Evolutionary conservation across 2,113 vertebrate genomes (phyloP).

Genomic region (Rhagologus leucostigma): DNA sequence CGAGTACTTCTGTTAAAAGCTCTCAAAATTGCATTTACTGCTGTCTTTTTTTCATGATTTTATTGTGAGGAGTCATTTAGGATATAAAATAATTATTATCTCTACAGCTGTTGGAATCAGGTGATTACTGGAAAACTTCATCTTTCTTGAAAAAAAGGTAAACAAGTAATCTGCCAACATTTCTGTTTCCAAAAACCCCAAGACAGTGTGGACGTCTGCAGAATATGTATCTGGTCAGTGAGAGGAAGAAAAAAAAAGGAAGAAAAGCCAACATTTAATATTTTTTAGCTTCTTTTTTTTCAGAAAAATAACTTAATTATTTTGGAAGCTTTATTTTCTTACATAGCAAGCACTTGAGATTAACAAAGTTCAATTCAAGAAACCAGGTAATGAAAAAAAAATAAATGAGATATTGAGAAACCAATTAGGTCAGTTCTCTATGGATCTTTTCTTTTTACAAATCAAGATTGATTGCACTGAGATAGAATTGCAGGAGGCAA

Average conservation of each 20-base stretch:
- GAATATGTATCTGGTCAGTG: background rate
- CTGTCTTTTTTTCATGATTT: background rate
- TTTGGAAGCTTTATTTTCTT: background rate
- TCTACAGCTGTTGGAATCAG: background rate
- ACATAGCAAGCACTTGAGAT: background rate
- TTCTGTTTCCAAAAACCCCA: background rate
- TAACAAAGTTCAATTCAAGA: background rate
- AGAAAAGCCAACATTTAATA: background rate
- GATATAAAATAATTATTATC: background rate
- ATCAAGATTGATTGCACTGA: conserved; percentile 18
- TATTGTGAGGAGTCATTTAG: background rate
- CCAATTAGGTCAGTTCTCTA: conserved; percentile 9
- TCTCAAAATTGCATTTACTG: background rate
- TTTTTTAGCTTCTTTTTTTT: background rate
- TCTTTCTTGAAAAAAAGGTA: background rate
- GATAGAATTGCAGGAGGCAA: background rate
- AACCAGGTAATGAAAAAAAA: background rate
- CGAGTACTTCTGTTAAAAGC: background rate
- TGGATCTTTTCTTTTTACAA: conserved; percentile 11
- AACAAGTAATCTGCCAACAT: background rate
- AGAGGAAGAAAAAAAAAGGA: background rate
- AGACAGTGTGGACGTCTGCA: background rate
- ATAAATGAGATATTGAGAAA: conserved; percentile 7
- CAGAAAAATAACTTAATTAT: background rate
- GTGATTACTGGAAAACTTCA: background rate